These are phyloP conservation scores for Caiman crocodilus DNA, from an alignment of 2,797 vertebrate species.

Conservation along the genomic window DNA sequence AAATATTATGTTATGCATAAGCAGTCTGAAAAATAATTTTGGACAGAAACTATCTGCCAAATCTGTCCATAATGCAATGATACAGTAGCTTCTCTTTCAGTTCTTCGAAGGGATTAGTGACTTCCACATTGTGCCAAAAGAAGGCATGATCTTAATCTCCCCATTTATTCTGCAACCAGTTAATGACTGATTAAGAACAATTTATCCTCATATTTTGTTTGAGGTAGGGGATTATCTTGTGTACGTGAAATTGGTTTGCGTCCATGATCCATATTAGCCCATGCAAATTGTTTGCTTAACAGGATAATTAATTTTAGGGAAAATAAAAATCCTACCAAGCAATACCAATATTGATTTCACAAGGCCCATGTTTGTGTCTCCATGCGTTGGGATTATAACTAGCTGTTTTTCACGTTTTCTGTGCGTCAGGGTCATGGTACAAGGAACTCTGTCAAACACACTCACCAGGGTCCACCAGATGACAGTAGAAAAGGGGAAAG, in stretches of 20 bases:
- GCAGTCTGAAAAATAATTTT: not conserved
- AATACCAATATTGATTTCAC: not conserved
- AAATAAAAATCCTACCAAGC: not conserved
- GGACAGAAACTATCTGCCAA: not conserved
- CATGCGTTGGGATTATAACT: not conserved
- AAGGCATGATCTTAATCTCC: constrained; percentile 13
- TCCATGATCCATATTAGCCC: not conserved
- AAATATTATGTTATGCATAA: not conserved
- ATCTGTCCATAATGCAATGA: not conserved
- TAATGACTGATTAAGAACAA: not conserved
- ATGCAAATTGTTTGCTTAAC: not conserved
- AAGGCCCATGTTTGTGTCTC: not conserved
- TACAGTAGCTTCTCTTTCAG: not conserved
- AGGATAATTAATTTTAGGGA: constrained; percentile 12
- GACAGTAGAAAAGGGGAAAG: not conserved
- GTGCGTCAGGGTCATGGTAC: not conserved
- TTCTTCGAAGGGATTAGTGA: constrained; percentile 37
- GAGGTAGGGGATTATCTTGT: not conserved
- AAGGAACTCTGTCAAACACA: not conserved
- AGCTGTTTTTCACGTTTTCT: not conserved
- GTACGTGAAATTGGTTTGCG: not conserved
- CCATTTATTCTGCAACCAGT: constrained; percentile 34
- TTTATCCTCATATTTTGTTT: not conserved
- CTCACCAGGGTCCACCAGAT: not conserved
- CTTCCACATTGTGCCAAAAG: not conserved